A percentile compares a stretch with the other conserved stretches of the same genome.
phyloP scores from a whole-genome alignment of 2,888 invertebrate species.

The Steinernema scapterisci region DNA sequence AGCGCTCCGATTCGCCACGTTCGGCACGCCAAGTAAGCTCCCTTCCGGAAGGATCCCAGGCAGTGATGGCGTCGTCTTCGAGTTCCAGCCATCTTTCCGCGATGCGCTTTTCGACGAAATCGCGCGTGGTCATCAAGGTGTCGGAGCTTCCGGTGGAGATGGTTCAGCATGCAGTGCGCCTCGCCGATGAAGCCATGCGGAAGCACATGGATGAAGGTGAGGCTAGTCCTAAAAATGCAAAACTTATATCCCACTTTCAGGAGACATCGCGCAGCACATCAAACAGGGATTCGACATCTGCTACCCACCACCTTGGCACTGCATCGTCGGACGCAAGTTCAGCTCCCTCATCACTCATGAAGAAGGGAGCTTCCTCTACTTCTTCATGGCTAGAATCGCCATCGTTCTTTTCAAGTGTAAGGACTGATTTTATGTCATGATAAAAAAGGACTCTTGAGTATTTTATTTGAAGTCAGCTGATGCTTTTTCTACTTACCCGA shows the following conservation, averaged over 20 bases:
- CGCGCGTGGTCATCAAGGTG: slow-evolving; percentile 35
- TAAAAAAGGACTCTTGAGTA: not conserved
- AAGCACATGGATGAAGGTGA: slow-evolving; percentile 34
- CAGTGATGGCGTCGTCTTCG: no score
- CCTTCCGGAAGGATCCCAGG: no score
- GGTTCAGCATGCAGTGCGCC: slow-evolving; percentile 35
- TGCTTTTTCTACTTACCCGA: no score
- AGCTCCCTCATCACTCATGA: slow-evolving; percentile 36
- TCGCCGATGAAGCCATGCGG: slow-evolving; percentile 38
- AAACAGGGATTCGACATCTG: slow-evolving; percentile 36
- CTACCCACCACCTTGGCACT: slow-evolving; percentile 39
- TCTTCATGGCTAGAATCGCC: slow-evolving; percentile 38
- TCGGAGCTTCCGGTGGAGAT: slow-evolving; percentile 37
- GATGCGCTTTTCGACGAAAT: not conserved
- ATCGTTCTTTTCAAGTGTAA: slow-evolving; percentile 38
- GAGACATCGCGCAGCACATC: slow-evolving; percentile 36
- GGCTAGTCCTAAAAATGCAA: not conserved
- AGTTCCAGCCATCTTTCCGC: no score
- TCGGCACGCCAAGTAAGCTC: no score
- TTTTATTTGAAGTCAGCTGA: no score
- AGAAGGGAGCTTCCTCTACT: slow-evolving; percentile 36
- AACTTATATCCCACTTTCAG: slow-evolving; percentile 22
- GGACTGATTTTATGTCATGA: slow-evolving; percentile 3
- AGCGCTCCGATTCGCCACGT: no score
- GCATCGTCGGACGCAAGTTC: slow-evolving; percentile 37